A percentile compares a stretch with the other conserved stretches of the same genome.
Conservation (phyloP, 2,888 invertebrate species). For the Willowsia nigromaculata region DNA sequence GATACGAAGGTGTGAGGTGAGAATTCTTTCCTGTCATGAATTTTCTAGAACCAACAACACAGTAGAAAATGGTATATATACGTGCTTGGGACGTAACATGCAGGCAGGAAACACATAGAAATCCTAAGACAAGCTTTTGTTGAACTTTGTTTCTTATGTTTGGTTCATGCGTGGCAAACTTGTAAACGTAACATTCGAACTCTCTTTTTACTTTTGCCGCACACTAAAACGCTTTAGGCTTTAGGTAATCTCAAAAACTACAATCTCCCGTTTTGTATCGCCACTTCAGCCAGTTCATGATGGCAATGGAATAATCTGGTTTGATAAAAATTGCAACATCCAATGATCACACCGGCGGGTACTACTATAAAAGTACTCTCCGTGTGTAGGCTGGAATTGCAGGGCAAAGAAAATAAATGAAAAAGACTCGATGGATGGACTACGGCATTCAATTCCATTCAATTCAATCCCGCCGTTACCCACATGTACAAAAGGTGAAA, state of each 20-base stretch:
- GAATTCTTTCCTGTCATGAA: conserved; percentile 7
- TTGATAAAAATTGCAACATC: conserved; percentile 48
- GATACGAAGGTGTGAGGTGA: background rate
- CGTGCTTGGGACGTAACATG: too few species aligned
- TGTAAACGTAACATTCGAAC: background rate
- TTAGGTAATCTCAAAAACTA: background rate
- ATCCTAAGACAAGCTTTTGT: background rate
- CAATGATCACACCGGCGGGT: conserved; percentile 17
- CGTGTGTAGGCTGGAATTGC: background rate
- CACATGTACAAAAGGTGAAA: background rate
- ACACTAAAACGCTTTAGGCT: background rate
- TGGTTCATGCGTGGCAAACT: background rate
- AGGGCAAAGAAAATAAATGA: background rate
- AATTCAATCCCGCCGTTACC: background rate
- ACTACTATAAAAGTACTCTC: background rate
- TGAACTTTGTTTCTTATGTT: background rate
- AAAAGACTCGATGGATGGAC: conserved; percentile 3
- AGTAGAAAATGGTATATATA: background rate
- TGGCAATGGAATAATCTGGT: conserved; percentile 35
- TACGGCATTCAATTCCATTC: background rate
- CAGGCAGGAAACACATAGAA: too few species aligned
- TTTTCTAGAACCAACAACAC: background rate
- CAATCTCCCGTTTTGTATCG: background rate
- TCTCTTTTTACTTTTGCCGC: background rate
- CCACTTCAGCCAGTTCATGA: conserved; percentile 8